Evolutionary conservation across 2,888 invertebrate species (phyloP).

Genomic region (Nemotelus nigrinus): DNA sequence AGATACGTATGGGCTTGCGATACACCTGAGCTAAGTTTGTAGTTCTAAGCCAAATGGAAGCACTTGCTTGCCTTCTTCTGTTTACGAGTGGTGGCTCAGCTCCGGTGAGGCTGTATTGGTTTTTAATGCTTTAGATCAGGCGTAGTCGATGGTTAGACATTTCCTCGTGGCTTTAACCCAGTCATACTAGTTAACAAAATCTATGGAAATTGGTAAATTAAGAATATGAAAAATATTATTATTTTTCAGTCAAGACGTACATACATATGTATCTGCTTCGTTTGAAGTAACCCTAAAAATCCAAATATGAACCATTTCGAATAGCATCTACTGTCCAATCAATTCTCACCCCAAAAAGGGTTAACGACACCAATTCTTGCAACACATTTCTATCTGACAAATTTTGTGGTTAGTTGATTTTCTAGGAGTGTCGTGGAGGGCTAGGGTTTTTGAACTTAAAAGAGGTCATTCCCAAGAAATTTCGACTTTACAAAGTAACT

Average conservation of each 20-base stretch:
- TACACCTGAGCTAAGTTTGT: conserved; percentile 33
- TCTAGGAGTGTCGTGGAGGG: conserved; percentile 19
- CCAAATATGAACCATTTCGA: no score
- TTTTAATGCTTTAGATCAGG: background rate
- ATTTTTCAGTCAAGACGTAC: no score
- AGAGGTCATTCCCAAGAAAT: conserved; percentile 46
- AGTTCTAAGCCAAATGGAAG: conserved; percentile 20
- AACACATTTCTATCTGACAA: no score
- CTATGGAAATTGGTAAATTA: no score
- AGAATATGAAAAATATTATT: no score
- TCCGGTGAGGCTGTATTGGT: conserved; percentile 1
- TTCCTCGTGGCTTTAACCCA: no score
- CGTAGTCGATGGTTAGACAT: background rate
- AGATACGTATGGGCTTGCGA: background rate
- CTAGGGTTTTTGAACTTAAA: conserved; percentile 48
- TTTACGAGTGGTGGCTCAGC: conserved; percentile 24
- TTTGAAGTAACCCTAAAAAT: no score
- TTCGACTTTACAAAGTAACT: conserved; percentile 10
- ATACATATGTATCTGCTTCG: no score
- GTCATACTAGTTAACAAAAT: no score
- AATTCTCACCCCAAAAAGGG: no score
- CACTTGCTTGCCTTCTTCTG: conserved; percentile 17
- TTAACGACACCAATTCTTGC: no score
- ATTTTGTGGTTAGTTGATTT: background rate
- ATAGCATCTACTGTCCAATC: no score